Conservation (phyloP, 2,888 invertebrate species). For the Athalia cordata region DNA sequence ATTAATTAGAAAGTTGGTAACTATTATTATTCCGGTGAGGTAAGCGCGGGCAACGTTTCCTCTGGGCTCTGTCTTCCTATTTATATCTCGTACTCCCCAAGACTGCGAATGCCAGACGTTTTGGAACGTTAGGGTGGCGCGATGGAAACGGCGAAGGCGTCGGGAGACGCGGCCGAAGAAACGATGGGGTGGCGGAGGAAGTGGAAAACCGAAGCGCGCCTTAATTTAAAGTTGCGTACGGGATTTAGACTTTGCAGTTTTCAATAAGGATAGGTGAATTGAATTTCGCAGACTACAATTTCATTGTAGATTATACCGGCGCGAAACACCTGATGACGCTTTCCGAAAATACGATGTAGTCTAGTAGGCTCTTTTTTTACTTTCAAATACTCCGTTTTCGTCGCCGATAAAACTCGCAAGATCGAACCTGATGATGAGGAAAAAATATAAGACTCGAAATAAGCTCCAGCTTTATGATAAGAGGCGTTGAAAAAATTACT, state of each 20-base stretch:
- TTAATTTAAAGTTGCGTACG: slow-evolving; percentile 64
- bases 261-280: slow-evolving; percentile 45
- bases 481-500: background rate
- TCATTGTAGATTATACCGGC: slow-evolving; percentile 20
- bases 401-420: background rate
- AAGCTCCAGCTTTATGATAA: background rate
- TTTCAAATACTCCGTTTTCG: slow-evolving; percentile 14
- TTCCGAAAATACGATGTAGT: slow-evolving; percentile 15
- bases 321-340: slow-evolving; percentile 16
- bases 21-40: slow-evolving; percentile 36
- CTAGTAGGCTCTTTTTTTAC: background rate
- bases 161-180: slow-evolving; percentile 2
- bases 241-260: slow-evolving; percentile 53
- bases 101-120: slow-evolving; percentile 42
- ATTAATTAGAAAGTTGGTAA: slow-evolving; percentile 45
- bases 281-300: slow-evolving; percentile 38
- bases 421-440: background rate
- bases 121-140: slow-evolving; percentile 31
- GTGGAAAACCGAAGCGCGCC: slow-evolving; percentile 46
- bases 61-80: slow-evolving; percentile 28
- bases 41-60: slow-evolving; percentile 12
- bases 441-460: background rate
- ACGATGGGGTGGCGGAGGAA: slow-evolving; percentile 18
- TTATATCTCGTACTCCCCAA: slow-evolving; percentile 40
- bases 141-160: slow-evolving; percentile 24